A percentile compares a stretch with the other conserved stretches of the same genome.
phyloP scores from a whole-genome alignment of 2,113 vertebrate genomes.

The Sclerurus mexicanus region DNA sequence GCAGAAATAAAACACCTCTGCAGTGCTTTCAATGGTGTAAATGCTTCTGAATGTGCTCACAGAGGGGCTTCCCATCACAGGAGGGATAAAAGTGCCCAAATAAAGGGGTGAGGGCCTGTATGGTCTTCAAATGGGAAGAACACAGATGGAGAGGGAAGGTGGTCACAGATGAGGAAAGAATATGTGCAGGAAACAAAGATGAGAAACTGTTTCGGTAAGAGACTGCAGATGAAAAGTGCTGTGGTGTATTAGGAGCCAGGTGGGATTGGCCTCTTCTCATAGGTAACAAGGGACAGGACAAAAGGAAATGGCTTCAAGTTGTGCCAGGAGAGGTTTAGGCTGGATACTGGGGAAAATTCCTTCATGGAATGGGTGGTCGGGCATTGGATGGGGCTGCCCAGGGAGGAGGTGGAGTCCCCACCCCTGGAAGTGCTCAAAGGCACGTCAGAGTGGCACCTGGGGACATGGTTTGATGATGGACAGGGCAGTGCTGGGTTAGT shows the following conservation, averaged over 20 bases:
- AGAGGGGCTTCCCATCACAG: not conserved
- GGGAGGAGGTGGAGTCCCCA: not conserved
- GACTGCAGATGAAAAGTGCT: not conserved
- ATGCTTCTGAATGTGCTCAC: not conserved
- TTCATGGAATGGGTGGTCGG: not conserved
- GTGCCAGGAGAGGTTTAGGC: not conserved
- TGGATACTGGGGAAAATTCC: not conserved
- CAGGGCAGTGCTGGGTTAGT: not conserved
- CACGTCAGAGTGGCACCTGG: not conserved
- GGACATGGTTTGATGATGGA: not conserved
- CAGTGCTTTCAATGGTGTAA: not conserved
- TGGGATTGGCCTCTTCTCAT: too few relatives aligned
- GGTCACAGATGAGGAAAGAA: not conserved
- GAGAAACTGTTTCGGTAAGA: not conserved
- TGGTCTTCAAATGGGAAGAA: not conserved
- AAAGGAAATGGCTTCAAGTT: not conserved
- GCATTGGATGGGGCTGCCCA: too few relatives aligned
- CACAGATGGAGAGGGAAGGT: not conserved
- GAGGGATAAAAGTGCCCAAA: not conserved
- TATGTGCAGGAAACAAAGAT: not conserved
- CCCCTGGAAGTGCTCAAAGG: not conserved
- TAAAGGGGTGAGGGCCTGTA: fast-evolving
- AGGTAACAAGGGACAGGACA: not conserved
- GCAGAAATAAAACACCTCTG: not conserved
- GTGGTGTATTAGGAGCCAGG: not conserved